These are phyloP conservation scores for Phenganax stokvisi DNA, from an alignment of 92 coral and sea anemone genomes.

Conservation along the genomic window DNA sequence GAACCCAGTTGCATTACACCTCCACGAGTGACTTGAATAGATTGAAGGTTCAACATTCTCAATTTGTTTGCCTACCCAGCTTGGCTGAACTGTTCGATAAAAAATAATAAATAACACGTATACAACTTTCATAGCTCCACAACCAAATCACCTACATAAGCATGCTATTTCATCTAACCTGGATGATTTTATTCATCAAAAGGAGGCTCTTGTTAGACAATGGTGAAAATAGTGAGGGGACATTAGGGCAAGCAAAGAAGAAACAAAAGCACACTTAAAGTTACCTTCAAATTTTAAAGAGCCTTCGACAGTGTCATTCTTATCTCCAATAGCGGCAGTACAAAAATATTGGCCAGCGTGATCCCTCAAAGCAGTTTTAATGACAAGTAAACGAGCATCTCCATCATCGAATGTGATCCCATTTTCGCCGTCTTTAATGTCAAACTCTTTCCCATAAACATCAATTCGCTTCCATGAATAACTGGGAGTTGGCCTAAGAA, in stretches of 20 bases:
- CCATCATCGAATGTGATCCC: conserved; percentile 17
- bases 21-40: conserved; percentile 25
- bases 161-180: too few species aligned
- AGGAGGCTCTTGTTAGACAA: too few species aligned
- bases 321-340: conserved; percentile 19
- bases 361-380: neutral
- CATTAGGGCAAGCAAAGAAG: too few species aligned
- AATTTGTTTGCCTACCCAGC: neutral
- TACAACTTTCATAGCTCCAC: too few species aligned
- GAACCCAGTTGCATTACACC: conserved; percentile 37
- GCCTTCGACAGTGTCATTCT: conserved; percentile 7
- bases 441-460: conserved; percentile 12
- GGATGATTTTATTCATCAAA: too few species aligned
- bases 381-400: conserved; percentile 15
- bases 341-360: conserved; percentile 26
- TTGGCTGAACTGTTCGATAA: conserved; percentile 19
- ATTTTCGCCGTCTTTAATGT: conserved; percentile 41
- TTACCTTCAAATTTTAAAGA: conserved; percentile 18
- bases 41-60: conserved; percentile 5
- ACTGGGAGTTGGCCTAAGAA: conserved; percentile 40
- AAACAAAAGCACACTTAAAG: neutral
- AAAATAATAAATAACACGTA: neutral
- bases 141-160: too few species aligned
- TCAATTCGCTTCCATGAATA: conserved; percentile 39
- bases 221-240: too few species aligned